Base-by-base conservation (phyloP, 2,113 vertebrate genomes). In the Chrysochloris asiatica region DNA sequence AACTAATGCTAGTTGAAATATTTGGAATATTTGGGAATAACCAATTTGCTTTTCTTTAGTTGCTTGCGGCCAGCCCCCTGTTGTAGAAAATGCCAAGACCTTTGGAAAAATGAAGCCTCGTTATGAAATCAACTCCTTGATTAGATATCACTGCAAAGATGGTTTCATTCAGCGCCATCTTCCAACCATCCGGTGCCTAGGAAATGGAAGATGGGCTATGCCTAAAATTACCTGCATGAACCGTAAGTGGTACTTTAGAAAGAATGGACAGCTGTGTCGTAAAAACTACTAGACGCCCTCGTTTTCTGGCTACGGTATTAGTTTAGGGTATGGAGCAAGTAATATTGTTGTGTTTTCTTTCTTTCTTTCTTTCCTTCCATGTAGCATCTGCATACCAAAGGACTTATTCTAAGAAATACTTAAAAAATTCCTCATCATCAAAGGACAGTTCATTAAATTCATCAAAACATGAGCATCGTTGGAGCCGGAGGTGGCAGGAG, bases 91-190 rank as follows among this genome's bases (percentile, higher is more conserved):
- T 0, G 99, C 99, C 1, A 99, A 97, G 92, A 99, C 99, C 56
- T 99, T 99, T 93, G 99, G 99, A 67, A 98, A 98, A 96, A 97
- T 98, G 96, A 98, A 98, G 50, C 98, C 98, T 67, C 98, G 98
- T 82, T 99, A 99, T 72, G 99, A 99, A 98, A 98, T 99, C 95
- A 99, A 99, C 97, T 98, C 99, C 0, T 96, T 99, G 90, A 98
- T 99, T 94, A 98, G 99, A 97, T 99, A 99, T 95, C 99, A 99
- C 96, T 99, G 99, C 97, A 98, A 97, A 92, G 98, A 98, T 19
- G 99, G 99, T 86, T 99, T 99, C 84, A 99, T 99, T 97, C 99
- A 99, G 94, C 98, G 99, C 83, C 99, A 99, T 71, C 95, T 98
- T 96, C 99, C 99, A 56, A 99, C 98, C 73, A 99, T 99, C 90